A percentile compares a stretch with the other conserved stretches of the same genome.
phyloP scores from a whole-genome alignment of 2,113 vertebrate genomes.

The Morone chrysops region DNA sequence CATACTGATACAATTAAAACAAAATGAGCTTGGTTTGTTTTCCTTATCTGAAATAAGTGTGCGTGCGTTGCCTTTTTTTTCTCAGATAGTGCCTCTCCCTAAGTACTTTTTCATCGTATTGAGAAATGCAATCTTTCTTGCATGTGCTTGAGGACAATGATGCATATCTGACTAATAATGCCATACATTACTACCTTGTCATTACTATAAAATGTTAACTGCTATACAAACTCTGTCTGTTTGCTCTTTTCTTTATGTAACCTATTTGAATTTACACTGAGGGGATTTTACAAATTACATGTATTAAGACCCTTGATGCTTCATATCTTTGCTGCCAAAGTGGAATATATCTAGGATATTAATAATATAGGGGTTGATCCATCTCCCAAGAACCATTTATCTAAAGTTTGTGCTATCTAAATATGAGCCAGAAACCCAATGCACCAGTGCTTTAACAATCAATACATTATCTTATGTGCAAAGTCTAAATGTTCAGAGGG shows the following conservation, averaged over 20 bases:
- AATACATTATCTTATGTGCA: slow-evolving; percentile 84
- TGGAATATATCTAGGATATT: slow-evolving; percentile 62
- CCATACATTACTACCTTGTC: slow-evolving; percentile 49
- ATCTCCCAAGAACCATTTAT: slow-evolving; percentile 71
- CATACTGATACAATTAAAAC: not conserved
- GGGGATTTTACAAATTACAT: slow-evolving; percentile 53
- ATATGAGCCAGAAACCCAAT: slow-evolving; percentile 68
- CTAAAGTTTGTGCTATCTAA: slow-evolving; percentile 78
- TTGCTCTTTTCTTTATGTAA: slow-evolving; percentile 43
- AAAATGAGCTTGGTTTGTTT: not conserved
- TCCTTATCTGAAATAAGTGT: not conserved
- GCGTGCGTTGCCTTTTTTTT: slow-evolving; percentile 12
- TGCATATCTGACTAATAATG: slow-evolving; percentile 55
- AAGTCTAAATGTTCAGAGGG: slow-evolving; percentile 79
- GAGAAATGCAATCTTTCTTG: slow-evolving; percentile 24
- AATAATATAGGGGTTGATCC: slow-evolving; percentile 63
- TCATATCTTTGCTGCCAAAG: slow-evolving; percentile 56
- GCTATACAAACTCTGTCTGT: slow-evolving; percentile 30
- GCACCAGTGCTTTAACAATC: slow-evolving; percentile 81
- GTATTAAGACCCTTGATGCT: slow-evolving; percentile 43
- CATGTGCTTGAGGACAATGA: slow-evolving; percentile 43
- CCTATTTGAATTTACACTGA: slow-evolving; percentile 37
- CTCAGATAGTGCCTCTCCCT: slow-evolving; percentile 4
- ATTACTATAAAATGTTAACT: slow-evolving; percentile 43
- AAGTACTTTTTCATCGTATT: slow-evolving; percentile 6